These are phyloP conservation scores for Esox masquinongy DNA, from an alignment of 2,797 vertebrate genomes.

Conservation along the genomic window DNA sequence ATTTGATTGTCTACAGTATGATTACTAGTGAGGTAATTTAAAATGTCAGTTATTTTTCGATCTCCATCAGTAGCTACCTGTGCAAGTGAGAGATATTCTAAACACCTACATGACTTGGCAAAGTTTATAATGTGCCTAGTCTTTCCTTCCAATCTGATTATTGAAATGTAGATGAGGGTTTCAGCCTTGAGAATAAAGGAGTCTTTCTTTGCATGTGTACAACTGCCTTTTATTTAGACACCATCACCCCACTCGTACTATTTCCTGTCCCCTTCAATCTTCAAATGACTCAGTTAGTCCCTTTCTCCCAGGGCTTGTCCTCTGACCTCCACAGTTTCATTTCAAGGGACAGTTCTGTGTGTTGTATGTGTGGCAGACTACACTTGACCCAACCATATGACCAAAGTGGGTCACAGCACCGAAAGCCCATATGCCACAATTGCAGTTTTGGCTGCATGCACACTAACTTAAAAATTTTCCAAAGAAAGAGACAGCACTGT, in stretches of 20 bases:
- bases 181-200: slow-evolving; percentile 54
- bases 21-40: not conserved
- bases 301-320: slow-evolving; percentile 41
- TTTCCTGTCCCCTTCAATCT: slow-evolving; percentile 33
- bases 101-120: slow-evolving; percentile 18
- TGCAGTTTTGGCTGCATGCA: slow-evolving; percentile 11
- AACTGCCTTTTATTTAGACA: slow-evolving; percentile 48
- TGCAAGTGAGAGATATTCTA: not conserved
- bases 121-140: slow-evolving; percentile 28
- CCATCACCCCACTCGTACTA: slow-evolving; percentile 18
- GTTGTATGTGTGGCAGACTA: slow-evolving; percentile 13
- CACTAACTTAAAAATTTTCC: not conserved
- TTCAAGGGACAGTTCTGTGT: slow-evolving; percentile 46
- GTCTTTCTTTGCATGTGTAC: slow-evolving; percentile 53
- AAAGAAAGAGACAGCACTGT: slow-evolving; percentile 12
- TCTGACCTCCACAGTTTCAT: slow-evolving; percentile 49
- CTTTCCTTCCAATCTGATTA: slow-evolving; percentile 40
- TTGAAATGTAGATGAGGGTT: slow-evolving; percentile 51
- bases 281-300: slow-evolving; percentile 44
- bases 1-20: not conserved
- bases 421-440: slow-evolving; percentile 37
- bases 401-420: slow-evolving; percentile 33
- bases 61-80: not conserved
- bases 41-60: slow-evolving; percentile 3
- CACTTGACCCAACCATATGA: slow-evolving; percentile 17